phyloP scores from a whole-genome alignment of 2,113 vertebrate species.

The Microtus montanus region DNA sequence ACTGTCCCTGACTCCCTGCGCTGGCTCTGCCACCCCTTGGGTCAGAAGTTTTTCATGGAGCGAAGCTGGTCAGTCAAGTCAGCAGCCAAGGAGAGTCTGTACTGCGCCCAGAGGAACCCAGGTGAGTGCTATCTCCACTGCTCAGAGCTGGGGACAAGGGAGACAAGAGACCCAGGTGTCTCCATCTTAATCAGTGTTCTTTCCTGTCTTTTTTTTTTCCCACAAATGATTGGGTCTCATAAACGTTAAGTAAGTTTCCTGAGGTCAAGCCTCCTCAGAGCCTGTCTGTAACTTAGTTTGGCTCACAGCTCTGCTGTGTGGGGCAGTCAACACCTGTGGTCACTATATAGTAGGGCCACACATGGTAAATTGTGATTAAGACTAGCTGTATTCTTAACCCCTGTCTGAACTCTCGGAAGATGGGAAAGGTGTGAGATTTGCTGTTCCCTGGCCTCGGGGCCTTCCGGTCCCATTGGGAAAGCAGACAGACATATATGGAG shows the following conservation, averaged over 20 bases:
- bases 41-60: slow-evolving; percentile 96
- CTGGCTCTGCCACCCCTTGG: slow-evolving; percentile 97
- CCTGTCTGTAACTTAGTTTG: background rate
- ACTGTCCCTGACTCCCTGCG: slow-evolving; percentile 91
- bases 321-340: background rate
- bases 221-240: background rate
- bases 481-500: background rate
- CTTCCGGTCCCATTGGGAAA: background rate
- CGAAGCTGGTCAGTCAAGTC: slow-evolving; percentile 96
- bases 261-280: background rate
- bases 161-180: background rate
- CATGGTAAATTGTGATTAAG: background rate
- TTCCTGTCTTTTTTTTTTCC: too few relatives aligned
- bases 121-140: slow-evolving; percentile 81
- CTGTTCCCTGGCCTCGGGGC: background rate
- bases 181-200: background rate
- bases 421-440: background rate
- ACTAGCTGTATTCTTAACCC: background rate
- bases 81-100: slow-evolving; percentile 90
- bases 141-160: background rate
- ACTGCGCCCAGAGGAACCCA: slow-evolving; percentile 92
- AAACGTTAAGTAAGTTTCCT: background rate
- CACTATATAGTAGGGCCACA: background rate
- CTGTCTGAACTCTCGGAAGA: background rate
- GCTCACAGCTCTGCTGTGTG: background rate